Evolutionary conservation across 1,140 invertebrate genomes (phyloP).

Genomic region (Temnothorax longispinosus): DNA sequence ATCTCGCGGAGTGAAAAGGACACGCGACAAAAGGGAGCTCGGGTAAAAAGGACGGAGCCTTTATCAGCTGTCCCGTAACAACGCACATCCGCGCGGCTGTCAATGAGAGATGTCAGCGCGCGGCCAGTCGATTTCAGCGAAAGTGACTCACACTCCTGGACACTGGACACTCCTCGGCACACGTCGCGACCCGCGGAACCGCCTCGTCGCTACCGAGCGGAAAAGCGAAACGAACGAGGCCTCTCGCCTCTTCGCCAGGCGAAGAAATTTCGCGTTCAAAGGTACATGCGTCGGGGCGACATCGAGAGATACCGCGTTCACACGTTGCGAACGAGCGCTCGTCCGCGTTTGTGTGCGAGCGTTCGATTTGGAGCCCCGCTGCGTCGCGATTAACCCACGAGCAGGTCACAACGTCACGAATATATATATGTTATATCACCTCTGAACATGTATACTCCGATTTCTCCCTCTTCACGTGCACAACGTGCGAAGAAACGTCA

Average conservation of each 20-base stretch:
- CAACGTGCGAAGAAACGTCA: not conserved
- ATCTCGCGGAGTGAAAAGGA: not conserved
- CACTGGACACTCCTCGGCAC: not conserved
- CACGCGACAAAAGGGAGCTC: not conserved
- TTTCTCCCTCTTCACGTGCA: not conserved
- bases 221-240: not conserved
- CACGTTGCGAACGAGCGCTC: not conserved
- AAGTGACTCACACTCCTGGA: constrained; percentile 10
- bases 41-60: not conserved
- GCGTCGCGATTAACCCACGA: constrained; percentile 34
- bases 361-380: constrained; percentile 28
- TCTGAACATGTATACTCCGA: not conserved
- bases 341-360: not conserved
- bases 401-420: constrained; percentile 18
- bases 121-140: not conserved
- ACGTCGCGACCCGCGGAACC: not conserved
- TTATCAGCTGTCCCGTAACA: constrained; percentile 41
- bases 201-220: not conserved
- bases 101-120: constrained; percentile 22
- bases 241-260: not conserved
- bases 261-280: constrained; percentile 16
- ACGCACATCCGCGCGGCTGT: constrained; percentile 24
- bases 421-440: not conserved
- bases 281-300: not conserved
- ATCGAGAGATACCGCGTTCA: not conserved